phyloP scores from a whole-genome alignment of 2,888 invertebrate species.

The Cephalotes varians region DNA sequence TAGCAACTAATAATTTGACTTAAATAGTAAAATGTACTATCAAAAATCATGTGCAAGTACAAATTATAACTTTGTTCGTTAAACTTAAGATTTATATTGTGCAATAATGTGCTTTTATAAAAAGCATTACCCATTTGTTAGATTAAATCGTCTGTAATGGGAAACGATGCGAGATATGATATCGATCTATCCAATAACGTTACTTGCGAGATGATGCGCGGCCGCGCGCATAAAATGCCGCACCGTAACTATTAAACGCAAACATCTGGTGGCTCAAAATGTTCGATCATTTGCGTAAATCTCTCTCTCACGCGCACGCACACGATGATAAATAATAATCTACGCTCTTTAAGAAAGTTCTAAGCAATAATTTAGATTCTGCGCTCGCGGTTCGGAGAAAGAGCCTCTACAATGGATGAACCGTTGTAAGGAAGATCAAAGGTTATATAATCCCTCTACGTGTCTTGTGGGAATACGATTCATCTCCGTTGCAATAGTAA shows the following conservation, averaged over 20 bases:
- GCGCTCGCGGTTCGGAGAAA: slow-evolving; percentile 71
- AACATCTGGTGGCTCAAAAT: slow-evolving; percentile 77
- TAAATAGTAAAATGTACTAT: background rate
- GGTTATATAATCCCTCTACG: slow-evolving; percentile 77
- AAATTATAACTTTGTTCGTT: background rate
- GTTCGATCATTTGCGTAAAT: slow-evolving; percentile 78
- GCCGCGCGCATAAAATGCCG: slow-evolving; percentile 45
- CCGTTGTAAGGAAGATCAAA: slow-evolving; percentile 77
- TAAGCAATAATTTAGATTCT: slow-evolving; percentile 77
- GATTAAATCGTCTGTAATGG: slow-evolving; percentile 33
- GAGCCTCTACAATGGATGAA: slow-evolving; percentile 77
- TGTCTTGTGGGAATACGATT: slow-evolving; percentile 77
- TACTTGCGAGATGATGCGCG: slow-evolving; percentile 40
- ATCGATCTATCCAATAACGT: slow-evolving; percentile 69
- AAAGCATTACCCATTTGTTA: background rate
- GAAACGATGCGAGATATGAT: slow-evolving; percentile 64
- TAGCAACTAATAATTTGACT: background rate
- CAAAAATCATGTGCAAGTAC: background rate
- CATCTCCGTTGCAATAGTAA: slow-evolving; percentile 76
- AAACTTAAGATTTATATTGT: slow-evolving; percentile 2
- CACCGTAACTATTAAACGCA: slow-evolving; percentile 72
- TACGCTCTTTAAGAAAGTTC: slow-evolving; percentile 76
- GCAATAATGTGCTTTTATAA: background rate
- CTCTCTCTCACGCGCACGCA: slow-evolving; percentile 35
- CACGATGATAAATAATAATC: slow-evolving; percentile 77